Percentiles rank a stretch among this genome's conserved stretches.
Conservation (phyloP, 2,797 vertebrate species). For the Adrianichthys oophorus region DNA sequence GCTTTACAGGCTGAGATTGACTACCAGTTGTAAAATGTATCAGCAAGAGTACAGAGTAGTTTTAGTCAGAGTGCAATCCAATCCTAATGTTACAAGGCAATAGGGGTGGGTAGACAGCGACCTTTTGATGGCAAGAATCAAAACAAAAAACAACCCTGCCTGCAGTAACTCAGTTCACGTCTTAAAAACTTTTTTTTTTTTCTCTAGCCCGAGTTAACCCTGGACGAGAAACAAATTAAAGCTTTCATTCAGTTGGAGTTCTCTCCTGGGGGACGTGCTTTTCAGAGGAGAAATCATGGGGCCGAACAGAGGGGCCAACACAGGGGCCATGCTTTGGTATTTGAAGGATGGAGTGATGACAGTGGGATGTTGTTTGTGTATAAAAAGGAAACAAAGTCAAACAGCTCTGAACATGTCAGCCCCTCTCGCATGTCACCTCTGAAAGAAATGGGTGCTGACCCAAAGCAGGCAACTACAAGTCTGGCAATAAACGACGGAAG, state of each 20-base stretch:
- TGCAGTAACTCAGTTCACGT: not conserved
- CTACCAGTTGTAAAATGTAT: conserved; percentile 62
- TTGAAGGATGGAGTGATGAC: conserved; percentile 78
- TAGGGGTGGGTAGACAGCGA: conserved; percentile 23
- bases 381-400: conserved; percentile 72
- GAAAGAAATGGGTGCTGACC: conserved; percentile 61
- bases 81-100: conserved; percentile 55
- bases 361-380: conserved; percentile 73
- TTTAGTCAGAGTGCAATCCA: conserved; percentile 55
- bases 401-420: conserved; percentile 69
- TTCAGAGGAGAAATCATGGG: conserved; percentile 51
- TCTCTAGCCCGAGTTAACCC: conserved; percentile 3
- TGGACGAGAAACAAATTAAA: conserved; percentile 24
- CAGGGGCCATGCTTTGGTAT: conserved; percentile 54
- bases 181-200: not conserved
- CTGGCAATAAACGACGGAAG: conserved; percentile 44
- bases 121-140: conserved; percentile 19
- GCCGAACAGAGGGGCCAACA: conserved; percentile 44
- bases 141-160: conserved; percentile 4
- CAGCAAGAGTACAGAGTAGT: conserved; percentile 42
- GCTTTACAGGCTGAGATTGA: conserved; percentile 73
- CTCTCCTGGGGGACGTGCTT: conserved; percentile 49
- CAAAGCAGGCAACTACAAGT: conserved; percentile 34
- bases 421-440: conserved; percentile 48
- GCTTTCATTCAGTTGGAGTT: conserved; percentile 28